Conservation (phyloP, 2,113 vertebrate genomes). For the Hystrix brachyura region DNA sequence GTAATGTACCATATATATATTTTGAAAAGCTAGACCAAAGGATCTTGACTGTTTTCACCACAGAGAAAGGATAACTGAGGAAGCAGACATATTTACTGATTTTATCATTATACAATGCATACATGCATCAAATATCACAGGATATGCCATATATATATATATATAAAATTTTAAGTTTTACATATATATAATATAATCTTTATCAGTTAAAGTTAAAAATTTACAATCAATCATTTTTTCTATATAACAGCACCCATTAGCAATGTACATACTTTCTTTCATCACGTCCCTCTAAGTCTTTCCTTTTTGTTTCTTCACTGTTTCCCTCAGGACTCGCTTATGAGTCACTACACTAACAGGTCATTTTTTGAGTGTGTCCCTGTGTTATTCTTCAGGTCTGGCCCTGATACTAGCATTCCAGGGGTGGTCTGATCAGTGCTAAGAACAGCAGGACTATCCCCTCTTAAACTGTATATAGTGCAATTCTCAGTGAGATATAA, state of each 20-base stretch:
- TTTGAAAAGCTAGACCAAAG: neutral
- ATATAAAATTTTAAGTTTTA: too few species aligned
- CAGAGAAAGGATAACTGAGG: neutral
- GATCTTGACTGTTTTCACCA: neutral
- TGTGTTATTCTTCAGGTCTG: neutral
- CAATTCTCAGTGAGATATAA: slow-evolving; percentile 9
- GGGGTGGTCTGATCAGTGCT: neutral
- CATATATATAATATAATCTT: neutral
- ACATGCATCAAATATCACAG: neutral
- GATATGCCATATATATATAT: neutral
- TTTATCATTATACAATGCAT: neutral
- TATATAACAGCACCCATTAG: neutral
- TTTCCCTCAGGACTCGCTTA: neutral
- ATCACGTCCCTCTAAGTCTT: neutral
- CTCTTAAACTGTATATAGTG: neutral
- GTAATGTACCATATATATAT: neutral
- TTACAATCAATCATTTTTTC: neutral
- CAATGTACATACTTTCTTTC: slow-evolving; percentile 26
- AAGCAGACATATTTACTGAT: neutral
- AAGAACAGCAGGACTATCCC: neutral
- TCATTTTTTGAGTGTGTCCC: slow-evolving; percentile 41
- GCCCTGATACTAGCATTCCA: neutral
- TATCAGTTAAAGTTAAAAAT: neutral
- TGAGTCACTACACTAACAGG: slow-evolving; percentile 29
- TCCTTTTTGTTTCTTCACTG: neutral